Evolutionary conservation across 2,888 invertebrate species (phyloP).

Genomic region (Aleiodes testaceus): DNA sequence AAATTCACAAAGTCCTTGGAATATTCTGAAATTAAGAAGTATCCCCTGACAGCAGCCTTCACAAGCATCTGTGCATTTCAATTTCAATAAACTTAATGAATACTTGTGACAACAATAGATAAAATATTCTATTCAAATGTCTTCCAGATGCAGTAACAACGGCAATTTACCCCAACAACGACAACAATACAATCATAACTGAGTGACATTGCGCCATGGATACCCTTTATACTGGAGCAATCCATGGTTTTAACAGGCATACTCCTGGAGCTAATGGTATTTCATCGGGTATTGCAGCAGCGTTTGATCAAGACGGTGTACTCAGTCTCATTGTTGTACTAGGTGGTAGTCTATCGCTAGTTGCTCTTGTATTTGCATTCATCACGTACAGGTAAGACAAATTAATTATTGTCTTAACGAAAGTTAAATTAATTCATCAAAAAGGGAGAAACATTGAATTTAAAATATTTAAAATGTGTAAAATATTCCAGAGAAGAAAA

Average conservation of each 20-base stretch:
- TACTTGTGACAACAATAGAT: neutral
- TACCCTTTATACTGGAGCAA: conserved; percentile 67
- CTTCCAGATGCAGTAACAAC: conserved; percentile 49
- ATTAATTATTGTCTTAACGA: neutral
- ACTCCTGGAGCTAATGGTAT: conserved; percentile 63
- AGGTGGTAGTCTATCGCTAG: conserved; percentile 79
- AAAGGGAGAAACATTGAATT: neutral
- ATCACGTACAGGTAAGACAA: conserved; percentile 80
- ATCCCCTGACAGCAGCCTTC: no score
- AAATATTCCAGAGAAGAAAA: no score
- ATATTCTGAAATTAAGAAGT: no score
- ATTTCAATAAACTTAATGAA: neutral
- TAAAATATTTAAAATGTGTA: neutral
- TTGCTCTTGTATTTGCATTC: conserved; percentile 81
- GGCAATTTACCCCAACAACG: conserved; percentile 20
- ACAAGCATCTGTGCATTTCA: conserved; percentile 27
- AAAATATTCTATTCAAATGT: conserved; percentile 30
- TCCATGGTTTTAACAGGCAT: conserved; percentile 65
- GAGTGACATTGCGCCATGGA: conserved; percentile 58
- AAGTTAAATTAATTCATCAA: neutral
- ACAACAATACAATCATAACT: conserved; percentile 4
- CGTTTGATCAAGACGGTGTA: conserved; percentile 76
- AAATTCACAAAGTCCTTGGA: no score
- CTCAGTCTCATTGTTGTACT: conserved; percentile 79
- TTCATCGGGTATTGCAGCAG: conserved; percentile 65